Base-by-base conservation (phyloP, 2,113 vertebrate species). In the Probosciger aterrimus region DNA sequence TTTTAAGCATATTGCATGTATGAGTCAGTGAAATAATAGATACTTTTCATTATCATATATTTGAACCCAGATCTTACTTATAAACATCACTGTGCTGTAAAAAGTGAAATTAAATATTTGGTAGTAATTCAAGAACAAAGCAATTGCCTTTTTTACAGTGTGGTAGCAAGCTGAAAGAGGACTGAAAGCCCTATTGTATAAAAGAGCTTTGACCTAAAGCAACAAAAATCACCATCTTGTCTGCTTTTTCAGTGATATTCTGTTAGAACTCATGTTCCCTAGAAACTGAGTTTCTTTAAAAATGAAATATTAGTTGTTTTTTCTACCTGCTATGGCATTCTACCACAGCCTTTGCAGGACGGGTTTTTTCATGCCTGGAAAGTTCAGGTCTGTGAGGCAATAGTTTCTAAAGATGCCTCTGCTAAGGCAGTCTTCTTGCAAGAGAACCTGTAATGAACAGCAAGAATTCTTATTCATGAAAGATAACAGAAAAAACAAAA, bases 1-100 rank as follows among this genome's bases (percentile, higher is more conserved):
- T 75, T 60, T 49, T 55, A 31, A 31, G 6, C 3, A 8, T 78
- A 74, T 33, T 91, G 31, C 11, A 44, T 69, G 60, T 46, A 49
- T 84, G 44, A 94, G n/a, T 74, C 81, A 88, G 31, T 86, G 68
- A 94, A 84, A 89, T 68, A 88, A 74, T 62, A 65, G 50, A 69
- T 65, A 33, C 17, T 78, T 94, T 82, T 18, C 55, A 70, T 86
- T 86, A 65, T 53, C 80, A 74, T 44, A 19, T 59, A 53, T 74
- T 70, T 94, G 73, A 86, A 83, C 86, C 37, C n/a, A 81, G 71
- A 91, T 83, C 44, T 88, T 88, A 70, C 41, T 91, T 91, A 64
- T 92, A 91, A 95, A 83, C 39, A 60, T 71, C 53, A 43, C 50
- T 81, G 81, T 77, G 78, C 64, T 80, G 28, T 84, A 95, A 89